Evolutionary conservation across 2,888 invertebrate species (phyloP).

Genomic region (Drosophila meridiana): DNA sequence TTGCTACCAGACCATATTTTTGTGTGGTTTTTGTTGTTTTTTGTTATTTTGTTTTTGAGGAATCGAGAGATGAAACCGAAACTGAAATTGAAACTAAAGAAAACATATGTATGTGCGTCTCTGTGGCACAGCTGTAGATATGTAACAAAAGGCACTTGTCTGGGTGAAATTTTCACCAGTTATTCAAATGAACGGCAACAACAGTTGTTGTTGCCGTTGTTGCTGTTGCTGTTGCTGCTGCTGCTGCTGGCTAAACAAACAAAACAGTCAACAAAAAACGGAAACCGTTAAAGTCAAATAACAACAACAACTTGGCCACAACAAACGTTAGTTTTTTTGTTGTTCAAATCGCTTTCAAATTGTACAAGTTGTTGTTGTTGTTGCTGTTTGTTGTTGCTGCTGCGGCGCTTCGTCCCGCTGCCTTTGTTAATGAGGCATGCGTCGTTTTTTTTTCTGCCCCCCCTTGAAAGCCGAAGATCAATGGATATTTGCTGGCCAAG

Average conservation of each 20-base stretch:
- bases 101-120: slow-evolving; percentile 23
- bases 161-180: slow-evolving; percentile 80
- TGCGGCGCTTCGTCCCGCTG: slow-evolving; percentile 50
- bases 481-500: slow-evolving; percentile 61
- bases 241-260: slow-evolving; percentile 61
- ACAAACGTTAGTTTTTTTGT: slow-evolving; percentile 40
- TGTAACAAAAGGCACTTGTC: slow-evolving; percentile 77
- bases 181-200: slow-evolving; percentile 75
- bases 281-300: slow-evolving; percentile 77
- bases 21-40: neutral
- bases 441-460: slow-evolving; percentile 61
- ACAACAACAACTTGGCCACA: slow-evolving; percentile 48
- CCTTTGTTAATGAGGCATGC: slow-evolving; percentile 77
- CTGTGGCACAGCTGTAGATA: slow-evolving; percentile 23
- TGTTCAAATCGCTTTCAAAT: slow-evolving; percentile 76
- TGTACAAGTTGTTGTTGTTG: slow-evolving; percentile 42
- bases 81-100: slow-evolving; percentile 44
- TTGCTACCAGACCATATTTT: slow-evolving; percentile 48
- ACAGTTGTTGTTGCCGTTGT: slow-evolving; percentile 15
- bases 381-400: slow-evolving; percentile 28
- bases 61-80: slow-evolving; percentile 64
- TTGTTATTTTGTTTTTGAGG: slow-evolving; percentile 6
- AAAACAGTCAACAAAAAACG: slow-evolving; percentile 74
- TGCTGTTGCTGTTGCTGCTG: slow-evolving; percentile 28
- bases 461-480: slow-evolving; percentile 69